Percentiles rank a stretch among this genome's conserved stretches.
Conservation (phyloP, 2,888 invertebrate species). For the Diarsia mendica region DNA sequence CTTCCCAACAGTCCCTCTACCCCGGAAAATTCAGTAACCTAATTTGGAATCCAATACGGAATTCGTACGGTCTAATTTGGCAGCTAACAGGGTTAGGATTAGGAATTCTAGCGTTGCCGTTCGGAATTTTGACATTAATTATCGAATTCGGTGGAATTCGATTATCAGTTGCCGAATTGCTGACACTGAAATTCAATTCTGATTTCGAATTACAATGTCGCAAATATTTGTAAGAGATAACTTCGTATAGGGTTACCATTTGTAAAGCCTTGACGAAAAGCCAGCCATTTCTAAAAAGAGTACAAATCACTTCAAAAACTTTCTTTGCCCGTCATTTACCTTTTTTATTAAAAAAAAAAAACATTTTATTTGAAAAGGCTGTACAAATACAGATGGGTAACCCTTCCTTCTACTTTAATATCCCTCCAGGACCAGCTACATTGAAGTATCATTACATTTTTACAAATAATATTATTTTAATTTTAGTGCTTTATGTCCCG, state of each 20-base stretch:
- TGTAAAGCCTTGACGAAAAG: not conserved
- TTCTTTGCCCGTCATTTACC: too few relatives aligned
- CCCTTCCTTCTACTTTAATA: not conserved
- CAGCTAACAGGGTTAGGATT: constrained; percentile 12
- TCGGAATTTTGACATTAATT: constrained; percentile 9
- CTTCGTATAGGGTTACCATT: not conserved
- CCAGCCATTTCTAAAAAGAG: not conserved
- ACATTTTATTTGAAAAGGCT: too few relatives aligned
- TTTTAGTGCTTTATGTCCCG: constrained; percentile 26
- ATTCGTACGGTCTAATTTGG: constrained; percentile 12
- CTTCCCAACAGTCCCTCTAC: too few relatives aligned
- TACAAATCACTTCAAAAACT: too few relatives aligned
- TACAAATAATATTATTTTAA: not conserved
- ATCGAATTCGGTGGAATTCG: constrained; percentile 32
- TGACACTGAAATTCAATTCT: constrained; percentile 24
- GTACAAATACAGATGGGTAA: too few relatives aligned
- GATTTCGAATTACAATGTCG: constrained; percentile 3
- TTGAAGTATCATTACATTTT: not conserved
- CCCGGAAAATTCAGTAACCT: not conserved
- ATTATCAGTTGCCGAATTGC: constrained; percentile 14
- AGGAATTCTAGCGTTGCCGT: not conserved
- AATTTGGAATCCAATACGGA: constrained; percentile 10
- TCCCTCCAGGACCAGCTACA: not conserved
- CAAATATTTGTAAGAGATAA: constrained; percentile 18
- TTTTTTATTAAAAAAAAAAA: too few relatives aligned